Conservation (phyloP, 1,140 invertebrate genomes). For the Ephestia elutella region DNA sequence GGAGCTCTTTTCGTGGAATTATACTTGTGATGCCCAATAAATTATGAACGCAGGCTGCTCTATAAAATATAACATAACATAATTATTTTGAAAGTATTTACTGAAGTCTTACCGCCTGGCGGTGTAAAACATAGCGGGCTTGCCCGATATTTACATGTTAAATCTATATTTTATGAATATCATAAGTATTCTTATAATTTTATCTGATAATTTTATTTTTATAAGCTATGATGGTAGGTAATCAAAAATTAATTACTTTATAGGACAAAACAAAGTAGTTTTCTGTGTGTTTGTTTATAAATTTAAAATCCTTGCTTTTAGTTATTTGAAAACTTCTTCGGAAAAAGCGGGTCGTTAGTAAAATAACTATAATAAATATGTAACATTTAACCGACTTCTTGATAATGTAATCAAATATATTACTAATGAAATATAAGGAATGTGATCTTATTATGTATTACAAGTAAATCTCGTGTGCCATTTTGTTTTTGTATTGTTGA, state of each 20-base stretch:
- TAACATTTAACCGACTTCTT: too few relatives aligned
- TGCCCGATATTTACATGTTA: not conserved
- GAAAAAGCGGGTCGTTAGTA: not conserved
- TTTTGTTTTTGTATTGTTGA: slow-evolving; percentile 40
- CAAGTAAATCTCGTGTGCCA: slow-evolving; percentile 42
- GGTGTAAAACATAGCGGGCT: not conserved
- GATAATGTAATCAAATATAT: not conserved
- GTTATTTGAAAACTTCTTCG: not conserved
- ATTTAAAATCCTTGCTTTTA: too few relatives aligned
- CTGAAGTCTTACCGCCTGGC: not conserved
- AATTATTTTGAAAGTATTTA: not conserved
- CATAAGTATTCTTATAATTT: not conserved
- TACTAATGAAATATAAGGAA: not conserved
- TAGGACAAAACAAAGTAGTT: not conserved
- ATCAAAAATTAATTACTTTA: not conserved
- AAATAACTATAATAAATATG: not conserved
- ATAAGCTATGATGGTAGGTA: not conserved
- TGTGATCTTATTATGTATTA: not conserved
- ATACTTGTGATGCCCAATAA: not conserved
- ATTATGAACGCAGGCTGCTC: not conserved
- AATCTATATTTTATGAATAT: not conserved
- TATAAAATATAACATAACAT: not conserved
- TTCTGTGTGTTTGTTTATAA: not conserved
- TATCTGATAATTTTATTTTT: not conserved
- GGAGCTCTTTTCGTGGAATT: not conserved